Evolutionary conservation across 2,113 vertebrate species (phyloP).

Genomic region (Colinus virginianus): DNA sequence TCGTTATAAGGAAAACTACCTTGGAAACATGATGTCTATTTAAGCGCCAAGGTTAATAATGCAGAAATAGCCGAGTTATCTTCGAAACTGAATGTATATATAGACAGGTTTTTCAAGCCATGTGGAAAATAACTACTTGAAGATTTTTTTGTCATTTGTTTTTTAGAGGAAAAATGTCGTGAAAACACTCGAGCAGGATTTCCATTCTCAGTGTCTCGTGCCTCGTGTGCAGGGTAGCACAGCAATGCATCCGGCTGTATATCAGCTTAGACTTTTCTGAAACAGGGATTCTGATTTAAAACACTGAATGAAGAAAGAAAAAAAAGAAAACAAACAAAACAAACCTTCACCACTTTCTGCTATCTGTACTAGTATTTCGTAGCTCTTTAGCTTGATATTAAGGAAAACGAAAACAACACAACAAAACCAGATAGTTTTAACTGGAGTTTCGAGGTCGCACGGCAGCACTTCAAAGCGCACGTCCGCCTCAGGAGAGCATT

Average conservation of each 20-base stretch:
- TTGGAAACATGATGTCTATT: conserved; percentile 23
- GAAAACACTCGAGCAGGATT: background rate
- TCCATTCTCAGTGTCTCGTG: background rate
- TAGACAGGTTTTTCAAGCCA: background rate
- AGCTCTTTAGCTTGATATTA: background rate
- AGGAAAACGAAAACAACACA: background rate
- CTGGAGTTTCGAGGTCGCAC: background rate
- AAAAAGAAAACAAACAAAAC: background rate
- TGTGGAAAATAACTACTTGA: background rate
- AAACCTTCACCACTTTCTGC: background rate
- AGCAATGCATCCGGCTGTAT: background rate
- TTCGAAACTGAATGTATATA: background rate
- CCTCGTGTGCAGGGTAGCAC: background rate
- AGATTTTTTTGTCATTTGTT: background rate
- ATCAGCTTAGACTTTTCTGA: background rate
- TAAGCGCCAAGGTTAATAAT: conserved; percentile 9
- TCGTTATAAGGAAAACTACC: background rate
- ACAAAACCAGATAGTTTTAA: background rate
- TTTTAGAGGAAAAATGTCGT: background rate
- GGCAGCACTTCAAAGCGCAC: background rate
- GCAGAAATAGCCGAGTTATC: background rate
- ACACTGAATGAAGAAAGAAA: background rate
- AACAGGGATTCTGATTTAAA: background rate
- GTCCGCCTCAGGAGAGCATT: background rate
- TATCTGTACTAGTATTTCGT: background rate